Percentiles rank a stretch among this genome's conserved stretches.
Conservation (phyloP, 2,797 vertebrate species). For the Salmo trutta region DNA sequence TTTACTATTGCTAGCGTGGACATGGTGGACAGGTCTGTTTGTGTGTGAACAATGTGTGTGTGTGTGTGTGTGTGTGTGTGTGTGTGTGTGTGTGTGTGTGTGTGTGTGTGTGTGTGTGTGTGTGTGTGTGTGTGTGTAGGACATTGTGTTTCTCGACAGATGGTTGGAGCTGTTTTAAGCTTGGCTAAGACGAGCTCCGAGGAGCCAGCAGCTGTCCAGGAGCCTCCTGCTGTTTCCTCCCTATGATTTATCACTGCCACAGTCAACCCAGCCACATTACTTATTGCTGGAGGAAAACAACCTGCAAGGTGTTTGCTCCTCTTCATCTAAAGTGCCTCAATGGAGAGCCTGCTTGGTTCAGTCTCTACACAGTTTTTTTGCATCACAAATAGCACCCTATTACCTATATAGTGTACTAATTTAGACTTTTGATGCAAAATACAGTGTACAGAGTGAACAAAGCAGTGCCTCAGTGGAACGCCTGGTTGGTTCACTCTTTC, state of each 20-base stretch:
- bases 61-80: background rate
- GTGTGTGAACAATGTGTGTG: background rate
- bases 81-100: background rate
- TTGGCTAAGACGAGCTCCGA: constrained; percentile 29
- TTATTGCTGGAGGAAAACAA: constrained; percentile 28
- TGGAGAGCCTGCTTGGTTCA: too few species aligned
- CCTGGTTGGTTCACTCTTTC: background rate
- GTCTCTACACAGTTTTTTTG: too few species aligned
- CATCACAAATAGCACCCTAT: too few species aligned
- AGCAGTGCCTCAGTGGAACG: constrained; percentile 6
- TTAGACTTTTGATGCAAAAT: too few species aligned
- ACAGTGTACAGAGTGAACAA: constrained; percentile 4
- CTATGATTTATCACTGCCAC: constrained; percentile 45
- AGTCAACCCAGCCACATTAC: background rate
- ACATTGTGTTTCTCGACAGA: constrained; percentile 30
- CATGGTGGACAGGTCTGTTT: background rate
- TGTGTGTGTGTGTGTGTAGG: constrained; percentile 8
- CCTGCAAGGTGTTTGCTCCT: constrained; percentile 4
- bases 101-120: background rate
- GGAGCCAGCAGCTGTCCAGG: constrained; percentile 46
- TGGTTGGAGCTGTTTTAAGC: constrained; percentile 35
- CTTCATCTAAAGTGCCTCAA: background rate
- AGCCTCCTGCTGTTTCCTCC: constrained; percentile 43
- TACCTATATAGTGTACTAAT: too few species aligned
- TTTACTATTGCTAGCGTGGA: background rate